These are phyloP conservation scores for Bradypodion pumilum DNA, from an alignment of 2,797 vertebrate species.

Conservation along the genomic window DNA sequence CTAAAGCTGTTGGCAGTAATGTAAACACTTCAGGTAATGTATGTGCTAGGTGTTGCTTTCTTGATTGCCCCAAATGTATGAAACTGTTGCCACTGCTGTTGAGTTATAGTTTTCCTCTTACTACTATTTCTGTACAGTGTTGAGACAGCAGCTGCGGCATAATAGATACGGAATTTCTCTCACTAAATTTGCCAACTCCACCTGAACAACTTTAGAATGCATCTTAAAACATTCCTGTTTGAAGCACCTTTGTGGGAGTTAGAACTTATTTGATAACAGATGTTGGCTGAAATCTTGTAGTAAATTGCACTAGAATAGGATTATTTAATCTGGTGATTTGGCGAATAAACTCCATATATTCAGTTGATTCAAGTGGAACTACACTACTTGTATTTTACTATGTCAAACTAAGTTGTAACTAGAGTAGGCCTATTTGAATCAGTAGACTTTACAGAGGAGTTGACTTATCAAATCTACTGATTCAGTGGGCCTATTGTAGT, in stretches of 20 bases:
- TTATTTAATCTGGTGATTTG: no score
- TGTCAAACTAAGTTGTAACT: no score
- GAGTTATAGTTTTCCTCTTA: neutral
- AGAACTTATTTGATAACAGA: no score
- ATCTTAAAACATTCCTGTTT: neutral
- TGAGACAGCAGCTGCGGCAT: neutral
- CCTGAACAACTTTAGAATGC: neutral
- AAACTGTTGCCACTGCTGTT: neutral
- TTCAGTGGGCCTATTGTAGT: no score
- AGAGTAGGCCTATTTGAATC: no score
- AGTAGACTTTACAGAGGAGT: no score
- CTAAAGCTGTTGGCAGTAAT: neutral
- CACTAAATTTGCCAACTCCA: neutral
- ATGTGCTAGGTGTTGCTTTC: neutral
- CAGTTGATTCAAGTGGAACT: no score
- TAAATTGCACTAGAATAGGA: no score
- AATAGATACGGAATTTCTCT: neutral
- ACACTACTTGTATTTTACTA: no score
- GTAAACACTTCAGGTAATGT: neutral
- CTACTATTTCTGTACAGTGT: neutral
- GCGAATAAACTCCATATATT: no score
- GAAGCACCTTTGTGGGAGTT: neutral
- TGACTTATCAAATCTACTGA: no score
- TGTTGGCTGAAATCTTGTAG: no score
- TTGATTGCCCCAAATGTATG: neutral